Percentiles rank a stretch among this genome's conserved stretches.
Conservation (phyloP, 2,888 invertebrate species). For the Drosophila lutescens region DNA sequence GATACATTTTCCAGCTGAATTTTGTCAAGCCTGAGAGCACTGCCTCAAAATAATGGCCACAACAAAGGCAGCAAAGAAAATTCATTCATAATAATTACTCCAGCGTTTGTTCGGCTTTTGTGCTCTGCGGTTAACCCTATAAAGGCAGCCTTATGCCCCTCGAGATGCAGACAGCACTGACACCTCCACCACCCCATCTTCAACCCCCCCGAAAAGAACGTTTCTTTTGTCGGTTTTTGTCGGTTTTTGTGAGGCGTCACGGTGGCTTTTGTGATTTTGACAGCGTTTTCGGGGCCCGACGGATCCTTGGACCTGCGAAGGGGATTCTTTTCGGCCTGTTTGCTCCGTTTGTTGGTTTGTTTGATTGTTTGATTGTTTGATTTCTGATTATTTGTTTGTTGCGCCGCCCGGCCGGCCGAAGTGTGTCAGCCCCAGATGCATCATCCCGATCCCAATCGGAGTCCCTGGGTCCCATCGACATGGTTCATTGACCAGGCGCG, state of each 20-base stretch:
- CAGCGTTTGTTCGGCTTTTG: background rate
- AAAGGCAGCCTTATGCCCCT: background rate
- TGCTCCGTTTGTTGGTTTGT: conserved; percentile 44
- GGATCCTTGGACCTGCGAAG: conserved; percentile 26
- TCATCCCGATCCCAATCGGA: conserved; percentile 1
- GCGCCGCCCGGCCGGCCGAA: conserved; percentile 32
- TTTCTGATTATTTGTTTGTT: conserved; percentile 48
- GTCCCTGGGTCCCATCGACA: conserved; percentile 22
- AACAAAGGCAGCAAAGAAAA: background rate
- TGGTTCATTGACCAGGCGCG: conserved; percentile 70
- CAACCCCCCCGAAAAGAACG: conserved; percentile 1
- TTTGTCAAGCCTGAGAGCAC: background rate
- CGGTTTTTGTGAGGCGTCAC: conserved; percentile 34
- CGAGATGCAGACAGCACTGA: conserved; percentile 10
- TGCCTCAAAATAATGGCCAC: background rate
- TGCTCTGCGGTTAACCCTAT: background rate
- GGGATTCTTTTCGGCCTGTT: conserved; percentile 31
- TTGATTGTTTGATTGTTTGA: too few species aligned
- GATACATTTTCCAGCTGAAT: background rate
- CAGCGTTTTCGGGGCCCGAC: conserved; percentile 42
- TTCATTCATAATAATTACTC: conserved; percentile 1
- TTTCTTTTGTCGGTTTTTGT: conserved; percentile 13
- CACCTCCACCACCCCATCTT: background rate
- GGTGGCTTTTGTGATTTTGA: conserved; percentile 58
- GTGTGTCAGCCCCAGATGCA: conserved; percentile 65